A percentile compares a stretch with the other conserved stretches of the same genome.
Evolutionary conservation across 2,888 invertebrate species (phyloP).

Genomic region (Amphipoea lucens): DNA sequence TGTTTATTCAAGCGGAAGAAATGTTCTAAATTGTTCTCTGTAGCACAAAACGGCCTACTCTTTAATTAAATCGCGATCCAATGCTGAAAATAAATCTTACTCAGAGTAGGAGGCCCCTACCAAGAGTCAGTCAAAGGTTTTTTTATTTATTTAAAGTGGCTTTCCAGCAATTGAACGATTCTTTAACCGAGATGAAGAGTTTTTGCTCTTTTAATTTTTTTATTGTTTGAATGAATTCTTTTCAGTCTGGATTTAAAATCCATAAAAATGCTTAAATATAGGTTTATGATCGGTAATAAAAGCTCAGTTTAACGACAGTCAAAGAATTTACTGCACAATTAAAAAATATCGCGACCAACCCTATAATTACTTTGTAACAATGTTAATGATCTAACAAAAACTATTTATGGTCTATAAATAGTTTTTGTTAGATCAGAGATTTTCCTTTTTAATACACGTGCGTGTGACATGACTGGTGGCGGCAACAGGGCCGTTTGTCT

Average conservation of each 20-base stretch:
- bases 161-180: neutral
- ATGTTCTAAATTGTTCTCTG: constrained; percentile 10
- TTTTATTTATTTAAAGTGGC: neutral
- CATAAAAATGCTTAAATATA: neutral
- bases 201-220: neutral
- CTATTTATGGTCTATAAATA: constrained; percentile 5
- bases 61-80: constrained; percentile 27
- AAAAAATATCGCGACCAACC: constrained; percentile 7
- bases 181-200: neutral
- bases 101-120: constrained; percentile 1
- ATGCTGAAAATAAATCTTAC: constrained; percentile 33
- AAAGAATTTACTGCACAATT: constrained; percentile 9
- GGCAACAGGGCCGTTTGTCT: constrained; percentile 51
- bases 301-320: constrained; percentile 1
- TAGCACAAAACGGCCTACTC: neutral
- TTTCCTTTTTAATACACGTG: constrained; percentile 40
- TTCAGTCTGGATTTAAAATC: neutral
- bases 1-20: constrained; percentile 15
- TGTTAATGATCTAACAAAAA: neutral
- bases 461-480: constrained; percentile 37
- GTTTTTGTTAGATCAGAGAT: constrained; percentile 24
- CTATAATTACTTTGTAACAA: constrained; percentile 17
- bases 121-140: constrained; percentile 13
- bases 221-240: neutral
- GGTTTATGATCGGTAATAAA: neutral